phyloP scores from a whole-genome alignment of 2,113 vertebrate species.

The Sprattus sprattus region DNA sequence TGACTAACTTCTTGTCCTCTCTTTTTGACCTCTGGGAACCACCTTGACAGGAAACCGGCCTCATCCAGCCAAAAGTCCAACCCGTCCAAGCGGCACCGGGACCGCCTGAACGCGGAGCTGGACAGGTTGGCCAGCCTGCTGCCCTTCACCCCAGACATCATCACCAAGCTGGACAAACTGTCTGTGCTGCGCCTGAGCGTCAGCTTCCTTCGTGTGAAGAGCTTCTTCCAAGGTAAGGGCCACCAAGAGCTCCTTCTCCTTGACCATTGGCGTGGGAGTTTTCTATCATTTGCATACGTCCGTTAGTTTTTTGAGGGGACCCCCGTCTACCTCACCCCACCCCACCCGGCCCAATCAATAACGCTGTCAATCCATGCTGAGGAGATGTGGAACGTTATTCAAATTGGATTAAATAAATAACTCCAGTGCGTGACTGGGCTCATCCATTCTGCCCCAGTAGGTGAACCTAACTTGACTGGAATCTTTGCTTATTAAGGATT shows the following conservation, averaged over 20 bases:
- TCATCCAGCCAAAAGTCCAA: slow-evolving; percentile 75
- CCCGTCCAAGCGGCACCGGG: slow-evolving; percentile 82
- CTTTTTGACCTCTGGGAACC: background rate
- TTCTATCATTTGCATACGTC: background rate
- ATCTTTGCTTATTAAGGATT: background rate
- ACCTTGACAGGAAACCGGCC: slow-evolving; percentile 68
- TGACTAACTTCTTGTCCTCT: background rate
- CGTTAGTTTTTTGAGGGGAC: background rate
- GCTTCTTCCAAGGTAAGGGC: slow-evolving; percentile 50
- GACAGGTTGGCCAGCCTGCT: slow-evolving; percentile 81
- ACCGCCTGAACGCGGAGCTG: slow-evolving; percentile 81
- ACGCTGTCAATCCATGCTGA: background rate
- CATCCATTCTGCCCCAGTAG: background rate
- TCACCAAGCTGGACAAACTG: slow-evolving; percentile 83
- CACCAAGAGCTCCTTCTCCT: background rate
- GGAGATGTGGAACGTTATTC: background rate
- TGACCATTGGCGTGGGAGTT: background rate
- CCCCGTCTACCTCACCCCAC: background rate
- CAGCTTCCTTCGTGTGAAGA: slow-evolving; percentile 73
- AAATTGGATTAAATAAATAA: background rate
- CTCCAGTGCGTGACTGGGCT: background rate
- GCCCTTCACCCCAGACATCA: slow-evolving; percentile 76
- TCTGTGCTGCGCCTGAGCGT: slow-evolving; percentile 83
- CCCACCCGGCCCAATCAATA: background rate
- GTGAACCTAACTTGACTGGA: background rate